Base-by-base conservation (phyloP, 2,888 invertebrate genomes). In the Drosophila niveifrons region DNA sequence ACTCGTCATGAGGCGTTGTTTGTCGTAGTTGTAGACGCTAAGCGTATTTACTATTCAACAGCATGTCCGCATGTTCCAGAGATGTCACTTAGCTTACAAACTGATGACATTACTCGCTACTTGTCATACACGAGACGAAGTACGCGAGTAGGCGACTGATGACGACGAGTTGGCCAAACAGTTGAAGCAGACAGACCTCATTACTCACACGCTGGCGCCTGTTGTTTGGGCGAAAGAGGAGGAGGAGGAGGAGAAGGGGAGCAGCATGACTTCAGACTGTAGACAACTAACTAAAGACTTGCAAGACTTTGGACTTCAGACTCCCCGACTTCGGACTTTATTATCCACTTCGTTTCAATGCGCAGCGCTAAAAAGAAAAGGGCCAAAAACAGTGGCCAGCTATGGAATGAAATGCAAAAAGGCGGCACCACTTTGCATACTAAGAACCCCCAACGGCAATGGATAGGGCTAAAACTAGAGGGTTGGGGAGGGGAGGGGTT, bases 341-440 rank as follows among this genome's bases (percentile, higher is more conserved):
- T 75, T 78, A 83, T 84, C 79, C 75, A 79, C 68, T 82, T 76
- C 65, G 62, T 52, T 73, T 80, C 80, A 39, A 39, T 86, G 67
- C 44, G 41, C 53, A 23, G 23, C 23, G 63, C 47, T 66, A 75
- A 75, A 73, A 56, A 55, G 57, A 70, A 72, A 79, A 71, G 28
- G 44, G 23, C 34, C 63, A 56, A 69, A 83, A 64, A 67, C 65
- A 80, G 59, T 66, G 62, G 46, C 36, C 62, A 65, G 50, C 44
- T 51, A 29, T 50, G 46, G 11, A 23, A 43, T 41, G 17, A 58
- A 71, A 71, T 69, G 67, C 72, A 72, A 73, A 73, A 72, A 78
- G 65, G 59, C 75, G 69, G 58, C 82, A 88, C 88, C 82, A 88
- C 88, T 85, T 85, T 85, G 85, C 88, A 85, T 88, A 82, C 88